A percentile compares a stretch with the other conserved stretches of the same genome.
Evolutionary conservation across 2,797 vertebrate species (phyloP).

Genomic region (Antennarius maculatus): DNA sequence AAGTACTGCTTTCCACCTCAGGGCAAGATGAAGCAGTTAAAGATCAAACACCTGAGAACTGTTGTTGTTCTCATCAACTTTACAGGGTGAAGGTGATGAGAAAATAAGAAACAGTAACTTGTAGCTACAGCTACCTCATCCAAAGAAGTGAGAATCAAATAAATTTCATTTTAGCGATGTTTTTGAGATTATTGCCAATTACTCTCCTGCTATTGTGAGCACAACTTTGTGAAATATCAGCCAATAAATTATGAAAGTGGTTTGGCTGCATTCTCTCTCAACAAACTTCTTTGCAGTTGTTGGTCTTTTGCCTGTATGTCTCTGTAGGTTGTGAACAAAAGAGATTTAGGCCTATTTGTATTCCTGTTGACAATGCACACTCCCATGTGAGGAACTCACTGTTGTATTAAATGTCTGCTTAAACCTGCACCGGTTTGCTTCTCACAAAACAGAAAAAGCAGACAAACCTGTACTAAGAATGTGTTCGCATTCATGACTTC

Average conservation of each 20-base stretch:
- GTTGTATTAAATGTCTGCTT: constrained; percentile 21
- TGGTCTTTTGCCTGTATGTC: constrained; percentile 11
- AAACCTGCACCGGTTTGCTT: constrained; percentile 61
- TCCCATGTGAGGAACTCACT: constrained; percentile 60
- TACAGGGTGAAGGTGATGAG: constrained; percentile 25
- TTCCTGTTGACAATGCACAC: constrained; percentile 36
- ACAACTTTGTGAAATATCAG: constrained; percentile 20
- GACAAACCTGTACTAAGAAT: constrained; percentile 40
- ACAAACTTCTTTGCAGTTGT: constrained; percentile 7
- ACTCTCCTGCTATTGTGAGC: not conserved
- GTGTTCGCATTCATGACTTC: constrained; percentile 28
- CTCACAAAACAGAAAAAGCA: constrained; percentile 43
- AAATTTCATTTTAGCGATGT: constrained; percentile 16
- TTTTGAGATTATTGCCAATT: constrained; percentile 14
- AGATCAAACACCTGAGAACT: constrained; percentile 21
- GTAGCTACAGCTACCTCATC: constrained; percentile 30
- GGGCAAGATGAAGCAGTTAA: constrained; percentile 15
- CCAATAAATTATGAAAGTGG: constrained; percentile 31
- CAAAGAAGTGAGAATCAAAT: constrained; percentile 37
- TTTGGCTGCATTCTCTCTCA: constrained; percentile 15
- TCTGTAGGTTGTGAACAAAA: constrained; percentile 33
- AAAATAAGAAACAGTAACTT: constrained; percentile 20
- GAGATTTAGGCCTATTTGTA: constrained; percentile 27
- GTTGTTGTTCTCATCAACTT: constrained; percentile 39
- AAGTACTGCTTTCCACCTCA: not conserved